Evolutionary conservation across 2,113 vertebrate genomes (phyloP), one percentile per base, ranked within the genome.

Genomic region (Podarcis muralis): DNA sequence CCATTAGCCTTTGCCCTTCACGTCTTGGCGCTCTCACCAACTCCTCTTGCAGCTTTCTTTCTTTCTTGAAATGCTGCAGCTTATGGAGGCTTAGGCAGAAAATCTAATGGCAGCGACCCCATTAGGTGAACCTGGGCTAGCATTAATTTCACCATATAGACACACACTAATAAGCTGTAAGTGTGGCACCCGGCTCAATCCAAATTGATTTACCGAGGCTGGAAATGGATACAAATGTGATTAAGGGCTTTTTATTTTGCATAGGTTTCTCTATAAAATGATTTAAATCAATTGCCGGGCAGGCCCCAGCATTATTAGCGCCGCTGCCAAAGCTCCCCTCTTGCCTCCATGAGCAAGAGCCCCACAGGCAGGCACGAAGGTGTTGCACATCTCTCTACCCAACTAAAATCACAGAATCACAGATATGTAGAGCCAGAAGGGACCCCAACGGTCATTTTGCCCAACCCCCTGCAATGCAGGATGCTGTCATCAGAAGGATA

Each of bases 171-270:
- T 97, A 96, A 97, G 97, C 96, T 94, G 96, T 95, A 95, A 95
- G 96, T 78, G 94, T 93, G 96, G 96, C 97, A 97, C 96, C 96
- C 95, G 88, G 96, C 95, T 97, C 96, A 96, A 97, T 97, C 95
- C 96, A 97, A 97, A 97, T 97, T 97, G 97, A 98, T 98, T 97
- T 97, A 97, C 96, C 15, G 92, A 95, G 96, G 84, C 96, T 96
- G 96, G 95, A 95, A 97, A 97, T 97, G 96, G 97, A 97, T 97
- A 97, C 97, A 97, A 97, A 98, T 96, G 97, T 96, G 97, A 98
- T 97, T 97, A 98, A 96, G 96, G 96, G 95, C 96, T 97, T 97
- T 97, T 96, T 96, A 96, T 97, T 97, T 97, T 96, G 95, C 95
- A 95, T 94, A 96, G 96, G 96, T 96, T 77, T 96, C 96, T 97